These are phyloP conservation scores for Gymnogyps californianus DNA, from an alignment of 2,113 vertebrate genomes.

Conservation along the genomic window DNA sequence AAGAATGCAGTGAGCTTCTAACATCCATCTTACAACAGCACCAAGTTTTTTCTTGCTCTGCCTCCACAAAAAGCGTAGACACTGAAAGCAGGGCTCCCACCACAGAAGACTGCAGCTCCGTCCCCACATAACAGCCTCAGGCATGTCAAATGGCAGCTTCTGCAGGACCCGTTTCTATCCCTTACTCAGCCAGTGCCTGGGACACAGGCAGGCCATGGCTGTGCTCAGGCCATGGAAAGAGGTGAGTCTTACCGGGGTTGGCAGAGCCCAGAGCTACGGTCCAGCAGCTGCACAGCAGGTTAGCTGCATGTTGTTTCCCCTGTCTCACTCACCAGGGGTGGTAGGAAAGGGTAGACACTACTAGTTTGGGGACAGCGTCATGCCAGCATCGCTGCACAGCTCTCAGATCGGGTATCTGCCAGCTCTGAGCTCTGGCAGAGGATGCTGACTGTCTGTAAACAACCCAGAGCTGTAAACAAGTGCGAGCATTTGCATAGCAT, in stretches of 20 bases:
- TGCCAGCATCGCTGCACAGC: background rate
- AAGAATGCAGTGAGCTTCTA: fast-evolving
- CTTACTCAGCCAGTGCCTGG: background rate
- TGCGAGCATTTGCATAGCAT: fast-evolving
- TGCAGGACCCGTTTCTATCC: background rate
- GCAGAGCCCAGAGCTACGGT: background rate
- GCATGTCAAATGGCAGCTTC: fast-evolving
- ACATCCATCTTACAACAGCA: background rate
- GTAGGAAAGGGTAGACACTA: background rate
- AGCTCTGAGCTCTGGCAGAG: background rate
- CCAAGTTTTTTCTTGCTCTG: background rate
- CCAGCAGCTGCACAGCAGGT: background rate
- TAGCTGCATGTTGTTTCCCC: fast-evolving
- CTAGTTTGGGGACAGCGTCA: fast-evolving
- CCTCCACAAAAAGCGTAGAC: fast-evolving
- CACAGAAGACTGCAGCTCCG: background rate
- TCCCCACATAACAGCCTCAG: background rate
- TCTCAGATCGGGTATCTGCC: background rate
- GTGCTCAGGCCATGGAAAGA: background rate
- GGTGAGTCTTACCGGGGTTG: fast-evolving
- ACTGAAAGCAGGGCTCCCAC: background rate
- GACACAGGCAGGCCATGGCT: background rate
- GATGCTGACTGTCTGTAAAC: background rate
- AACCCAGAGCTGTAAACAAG: conserved; percentile 2
- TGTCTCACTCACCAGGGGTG: fast-evolving